These are phyloP conservation scores for Octonoba sinensis DNA, from an alignment of 2,888 invertebrate species.

Conservation along the genomic window DNA sequence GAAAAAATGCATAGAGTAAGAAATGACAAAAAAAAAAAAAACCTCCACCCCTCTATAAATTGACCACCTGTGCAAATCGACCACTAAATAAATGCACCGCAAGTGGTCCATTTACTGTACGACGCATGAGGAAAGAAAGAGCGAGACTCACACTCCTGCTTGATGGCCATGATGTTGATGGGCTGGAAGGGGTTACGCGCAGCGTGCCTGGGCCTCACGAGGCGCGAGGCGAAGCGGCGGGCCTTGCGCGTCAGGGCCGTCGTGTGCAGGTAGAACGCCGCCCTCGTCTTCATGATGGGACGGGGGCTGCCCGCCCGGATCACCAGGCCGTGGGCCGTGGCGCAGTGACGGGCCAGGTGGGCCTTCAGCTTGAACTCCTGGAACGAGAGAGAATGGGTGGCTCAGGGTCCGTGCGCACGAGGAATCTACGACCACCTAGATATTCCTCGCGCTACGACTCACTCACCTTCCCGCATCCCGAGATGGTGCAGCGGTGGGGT, in stretches of 20 bases:
- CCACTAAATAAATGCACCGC: neutral
- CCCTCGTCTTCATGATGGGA: conserved; percentile 97
- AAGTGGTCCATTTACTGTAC: neutral
- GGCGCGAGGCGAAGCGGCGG: conserved; percentile 82
- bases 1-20: too few relatives aligned
- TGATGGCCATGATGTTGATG: conserved; percentile 78
- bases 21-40: too few relatives aligned
- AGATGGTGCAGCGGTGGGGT: conserved; percentile 89
- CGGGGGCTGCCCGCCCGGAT: conserved; percentile 77
- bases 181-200: conserved; percentile 86
- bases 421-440: too few relatives aligned
- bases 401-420: too few relatives aligned
- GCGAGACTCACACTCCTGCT: conserved; percentile 88
- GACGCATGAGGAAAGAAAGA: too few relatives aligned
- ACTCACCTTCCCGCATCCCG: conserved; percentile 85
- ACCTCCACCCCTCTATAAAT: too few relatives aligned
- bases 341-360: conserved; percentile 93
- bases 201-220: conserved; percentile 81
- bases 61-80: too few relatives aligned
- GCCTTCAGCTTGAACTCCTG: conserved; percentile 93
- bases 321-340: conserved; percentile 86
- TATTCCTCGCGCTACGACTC: too few relatives aligned
- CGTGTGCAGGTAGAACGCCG: conserved; percentile 94
- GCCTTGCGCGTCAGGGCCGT: conserved; percentile 91
- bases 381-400: neutral